phyloP scores from a whole-genome alignment of 1,140 invertebrate genomes.

The Pectinophora gossypiella region DNA sequence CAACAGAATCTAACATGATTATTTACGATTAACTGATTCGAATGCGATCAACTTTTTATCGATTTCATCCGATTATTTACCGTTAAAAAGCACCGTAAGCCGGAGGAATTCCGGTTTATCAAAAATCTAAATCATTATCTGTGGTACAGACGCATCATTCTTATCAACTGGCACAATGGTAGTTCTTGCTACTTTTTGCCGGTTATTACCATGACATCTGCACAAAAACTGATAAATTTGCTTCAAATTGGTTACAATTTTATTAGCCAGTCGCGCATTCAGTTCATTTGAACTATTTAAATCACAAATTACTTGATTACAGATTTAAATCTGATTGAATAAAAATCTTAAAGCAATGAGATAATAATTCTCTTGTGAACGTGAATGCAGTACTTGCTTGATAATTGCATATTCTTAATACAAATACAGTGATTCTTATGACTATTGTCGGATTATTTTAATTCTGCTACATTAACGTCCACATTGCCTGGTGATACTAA shows the following conservation, averaged over 20 bases:
- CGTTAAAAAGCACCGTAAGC: slow-evolving; percentile 3
- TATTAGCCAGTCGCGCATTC: neutral
- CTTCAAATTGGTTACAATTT: neutral
- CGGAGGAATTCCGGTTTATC: neutral
- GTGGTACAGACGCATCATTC: neutral
- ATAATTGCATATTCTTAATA: too few species aligned
- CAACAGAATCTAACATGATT: neutral
- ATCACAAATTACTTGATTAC: neutral
- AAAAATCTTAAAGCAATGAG: neutral
- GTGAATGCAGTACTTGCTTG: too few species aligned
- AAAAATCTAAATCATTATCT: neutral
- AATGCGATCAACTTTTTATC: neutral
- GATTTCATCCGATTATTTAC: neutral
- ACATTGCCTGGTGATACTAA: too few species aligned
- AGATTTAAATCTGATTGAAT: neutral
- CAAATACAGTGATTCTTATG: too few species aligned
- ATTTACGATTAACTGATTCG: slow-evolving; percentile 1
- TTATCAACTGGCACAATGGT: neutral
- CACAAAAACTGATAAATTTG: neutral
- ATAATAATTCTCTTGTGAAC: too few species aligned
- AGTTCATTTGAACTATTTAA: neutral
- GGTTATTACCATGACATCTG: neutral
- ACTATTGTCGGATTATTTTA: too few species aligned
- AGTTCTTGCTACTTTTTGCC: neutral
- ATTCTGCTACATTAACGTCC: too few species aligned